A percentile compares a stretch with the other conserved stretches of the same genome.
Conservation (phyloP, 2,888 invertebrate genomes). For the Globia sparganii region DNA sequence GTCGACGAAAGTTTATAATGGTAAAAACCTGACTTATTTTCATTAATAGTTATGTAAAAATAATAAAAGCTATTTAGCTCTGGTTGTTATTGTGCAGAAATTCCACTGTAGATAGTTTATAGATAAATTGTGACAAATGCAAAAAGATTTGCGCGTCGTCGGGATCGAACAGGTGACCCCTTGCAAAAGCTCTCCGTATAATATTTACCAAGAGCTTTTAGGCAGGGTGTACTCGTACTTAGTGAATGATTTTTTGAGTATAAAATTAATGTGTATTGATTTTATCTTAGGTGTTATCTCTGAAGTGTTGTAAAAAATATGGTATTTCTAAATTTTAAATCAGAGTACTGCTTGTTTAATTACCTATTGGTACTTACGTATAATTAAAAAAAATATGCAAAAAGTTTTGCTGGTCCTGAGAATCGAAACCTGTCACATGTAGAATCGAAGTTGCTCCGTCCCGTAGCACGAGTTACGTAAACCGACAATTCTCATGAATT, state of each 20-base stretch:
- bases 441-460: neutral
- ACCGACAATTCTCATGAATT: neutral
- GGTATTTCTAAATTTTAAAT: neutral
- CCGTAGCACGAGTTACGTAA: neutral
- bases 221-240: neutral
- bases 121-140: neutral
- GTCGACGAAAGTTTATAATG: neutral
- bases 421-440: neutral
- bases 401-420: neutral
- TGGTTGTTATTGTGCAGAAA: neutral
- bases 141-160: conserved; percentile 19
- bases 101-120: neutral
- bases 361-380: neutral
- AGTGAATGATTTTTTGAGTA: neutral
- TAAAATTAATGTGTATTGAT: neutral
- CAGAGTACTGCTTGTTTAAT: neutral
- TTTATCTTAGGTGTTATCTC: neutral
- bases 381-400: neutral
- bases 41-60: neutral
- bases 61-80: no score
- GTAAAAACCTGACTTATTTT: neutral
- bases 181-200: neutral
- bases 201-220: neutral
- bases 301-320: neutral
- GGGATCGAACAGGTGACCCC: conserved; percentile 13